phyloP scores from a whole-genome alignment of 1,140 invertebrate genomes.

The Pteromalus puparum region DNA sequence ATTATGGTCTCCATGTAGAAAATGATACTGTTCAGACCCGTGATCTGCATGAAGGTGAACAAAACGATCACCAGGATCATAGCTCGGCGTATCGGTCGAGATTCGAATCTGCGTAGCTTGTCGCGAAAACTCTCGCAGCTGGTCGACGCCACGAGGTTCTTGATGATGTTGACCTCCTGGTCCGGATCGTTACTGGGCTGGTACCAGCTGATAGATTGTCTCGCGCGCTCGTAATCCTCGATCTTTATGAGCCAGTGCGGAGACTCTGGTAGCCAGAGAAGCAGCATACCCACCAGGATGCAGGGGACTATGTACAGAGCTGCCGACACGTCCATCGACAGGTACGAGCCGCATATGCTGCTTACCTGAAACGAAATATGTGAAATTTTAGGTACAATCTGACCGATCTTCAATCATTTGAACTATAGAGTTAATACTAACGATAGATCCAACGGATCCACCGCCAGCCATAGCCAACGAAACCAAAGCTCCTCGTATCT shows the following conservation, averaged over 20 bases:
- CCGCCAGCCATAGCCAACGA: slow-evolving; percentile 18
- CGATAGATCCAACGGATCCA: background rate
- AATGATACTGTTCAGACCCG: slow-evolving; percentile 83
- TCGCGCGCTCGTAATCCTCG: slow-evolving; percentile 77
- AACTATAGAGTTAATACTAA: slow-evolving; percentile 14
- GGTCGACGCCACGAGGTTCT: slow-evolving; percentile 26
- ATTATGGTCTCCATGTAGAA: slow-evolving; percentile 86
- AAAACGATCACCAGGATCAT: slow-evolving; percentile 80
- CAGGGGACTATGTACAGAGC: slow-evolving; percentile 61
- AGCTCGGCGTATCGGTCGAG: slow-evolving; percentile 71
- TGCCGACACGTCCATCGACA: background rate
- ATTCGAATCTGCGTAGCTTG: slow-evolving; percentile 26
- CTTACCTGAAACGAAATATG: background rate
- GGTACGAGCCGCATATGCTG: slow-evolving; percentile 24
- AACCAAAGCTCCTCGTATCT: slow-evolving; percentile 10
- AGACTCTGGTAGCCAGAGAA: slow-evolving; percentile 82
- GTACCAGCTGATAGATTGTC: slow-evolving; percentile 66
- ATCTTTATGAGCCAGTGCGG: slow-evolving; percentile 80
- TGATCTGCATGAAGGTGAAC: slow-evolving; percentile 86
- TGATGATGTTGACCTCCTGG: slow-evolving; percentile 26
- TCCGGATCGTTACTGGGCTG: slow-evolving; percentile 23
- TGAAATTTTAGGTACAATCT: no score
- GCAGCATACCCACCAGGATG: background rate
- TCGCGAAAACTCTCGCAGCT: background rate
- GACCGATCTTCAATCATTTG: background rate